Evolutionary conservation across 1,140 invertebrate species (phyloP).

Genomic region (Homarus americanus): DNA sequence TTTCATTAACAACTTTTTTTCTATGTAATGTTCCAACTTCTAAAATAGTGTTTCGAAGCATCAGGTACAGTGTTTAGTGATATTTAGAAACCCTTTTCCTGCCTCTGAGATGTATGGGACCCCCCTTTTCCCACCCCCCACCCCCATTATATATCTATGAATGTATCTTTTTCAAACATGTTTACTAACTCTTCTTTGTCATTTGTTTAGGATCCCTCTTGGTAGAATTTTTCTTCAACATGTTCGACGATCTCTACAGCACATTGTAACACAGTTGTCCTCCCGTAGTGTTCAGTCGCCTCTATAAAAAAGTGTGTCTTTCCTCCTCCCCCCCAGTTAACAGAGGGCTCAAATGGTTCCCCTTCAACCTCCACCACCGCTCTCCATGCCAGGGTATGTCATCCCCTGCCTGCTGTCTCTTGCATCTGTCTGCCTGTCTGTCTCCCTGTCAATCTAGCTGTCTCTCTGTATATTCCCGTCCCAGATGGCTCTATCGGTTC

Average conservation of each 20-base stretch:
- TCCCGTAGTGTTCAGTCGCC: background rate
- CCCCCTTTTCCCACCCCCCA: too few species aligned
- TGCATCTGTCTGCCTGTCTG: background rate
- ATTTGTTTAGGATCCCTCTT: background rate
- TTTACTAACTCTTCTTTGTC: background rate
- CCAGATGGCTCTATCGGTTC: background rate
- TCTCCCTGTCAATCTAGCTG: constrained; percentile 17
- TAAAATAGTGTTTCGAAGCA: too few species aligned
- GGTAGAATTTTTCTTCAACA: background rate
- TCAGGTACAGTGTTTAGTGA: too few species aligned
- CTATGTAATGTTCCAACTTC: too few species aligned
- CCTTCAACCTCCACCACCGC: constrained; percentile 65
- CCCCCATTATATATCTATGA: too few species aligned
- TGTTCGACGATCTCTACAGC: background rate
- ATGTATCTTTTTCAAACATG: too few species aligned
- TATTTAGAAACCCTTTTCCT: too few species aligned
- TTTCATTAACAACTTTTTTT: too few species aligned
- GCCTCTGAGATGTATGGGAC: too few species aligned
- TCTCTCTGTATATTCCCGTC: background rate
- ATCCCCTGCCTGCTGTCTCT: background rate
- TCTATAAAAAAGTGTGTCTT: background rate
- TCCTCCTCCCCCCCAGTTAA: constrained; percentile 58
- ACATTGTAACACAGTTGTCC: background rate
- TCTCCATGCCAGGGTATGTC: constrained; percentile 74
- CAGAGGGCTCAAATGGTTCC: constrained; percentile 69